Conservation (phyloP, 2,797 vertebrate species). For the Poeciliopsis gracilis region DNA sequence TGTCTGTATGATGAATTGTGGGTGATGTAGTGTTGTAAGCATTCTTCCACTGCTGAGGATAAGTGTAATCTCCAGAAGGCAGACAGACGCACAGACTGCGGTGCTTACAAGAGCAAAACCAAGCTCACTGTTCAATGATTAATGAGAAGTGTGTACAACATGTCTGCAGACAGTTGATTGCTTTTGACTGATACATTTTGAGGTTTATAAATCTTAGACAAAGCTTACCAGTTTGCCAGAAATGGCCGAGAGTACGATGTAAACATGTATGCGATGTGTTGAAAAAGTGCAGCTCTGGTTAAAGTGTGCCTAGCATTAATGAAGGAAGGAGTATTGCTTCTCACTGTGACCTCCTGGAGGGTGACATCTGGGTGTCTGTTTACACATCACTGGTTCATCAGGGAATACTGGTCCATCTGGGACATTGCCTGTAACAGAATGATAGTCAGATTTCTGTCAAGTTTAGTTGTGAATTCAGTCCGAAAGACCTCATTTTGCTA, state of each 20-base stretch:
- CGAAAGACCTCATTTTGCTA: constrained; percentile 9
- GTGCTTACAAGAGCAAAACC: constrained; percentile 56
- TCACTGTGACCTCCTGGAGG: constrained; percentile 68
- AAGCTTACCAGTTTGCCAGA: constrained; percentile 27
- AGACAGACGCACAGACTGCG: constrained; percentile 61
- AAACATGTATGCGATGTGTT: constrained; percentile 20
- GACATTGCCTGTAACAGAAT: constrained; percentile 46
- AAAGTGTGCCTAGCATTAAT: constrained; percentile 44
- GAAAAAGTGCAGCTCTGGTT: constrained; percentile 44
- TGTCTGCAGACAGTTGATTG: constrained; percentile 58
- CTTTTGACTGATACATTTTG: constrained; percentile 46
- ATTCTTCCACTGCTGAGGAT: constrained; percentile 68
- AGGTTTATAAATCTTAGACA: constrained; percentile 32
- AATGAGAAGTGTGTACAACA: constrained; percentile 49
- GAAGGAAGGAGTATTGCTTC: constrained; percentile 51
- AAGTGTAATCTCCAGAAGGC: constrained; percentile 57
- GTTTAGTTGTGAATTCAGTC: constrained; percentile 24
- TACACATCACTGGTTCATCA: constrained; percentile 64
- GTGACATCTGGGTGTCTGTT: constrained; percentile 75
- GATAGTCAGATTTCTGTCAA: constrained; percentile 44
- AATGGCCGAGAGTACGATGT: constrained; percentile 18
- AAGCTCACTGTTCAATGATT: constrained; percentile 60
- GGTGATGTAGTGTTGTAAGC: constrained; percentile 77
- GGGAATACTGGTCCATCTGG: constrained; percentile 68
- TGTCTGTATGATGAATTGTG: constrained; percentile 77